Percentiles rank a stretch among this genome's conserved stretches.
phyloP scores from a whole-genome alignment of 1,140 invertebrate species.

The Eubasilissa regina region DNA sequence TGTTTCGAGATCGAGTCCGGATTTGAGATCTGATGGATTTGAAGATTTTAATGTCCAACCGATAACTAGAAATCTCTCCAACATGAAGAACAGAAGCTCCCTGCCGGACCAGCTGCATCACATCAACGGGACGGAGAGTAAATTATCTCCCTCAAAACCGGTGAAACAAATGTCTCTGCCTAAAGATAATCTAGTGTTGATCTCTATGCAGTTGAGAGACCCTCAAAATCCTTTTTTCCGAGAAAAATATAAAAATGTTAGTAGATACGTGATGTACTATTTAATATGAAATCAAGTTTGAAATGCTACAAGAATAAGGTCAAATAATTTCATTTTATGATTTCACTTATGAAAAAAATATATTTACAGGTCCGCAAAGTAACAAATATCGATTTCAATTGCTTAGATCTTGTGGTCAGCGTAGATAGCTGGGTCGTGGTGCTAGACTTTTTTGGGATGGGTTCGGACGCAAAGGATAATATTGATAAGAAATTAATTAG shows the following conservation, averaged over 20 bases:
- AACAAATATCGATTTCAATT: slow-evolving; percentile 89
- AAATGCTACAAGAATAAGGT: not conserved
- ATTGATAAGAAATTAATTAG: slow-evolving; percentile 54
- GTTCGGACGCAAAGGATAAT: slow-evolving; percentile 67
- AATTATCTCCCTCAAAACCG: slow-evolving; percentile 13
- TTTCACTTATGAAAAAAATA: not conserved
- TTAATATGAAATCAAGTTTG: not conserved
- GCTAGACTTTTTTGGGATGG: slow-evolving; percentile 92
- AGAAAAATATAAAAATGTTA: slow-evolving; percentile 65
- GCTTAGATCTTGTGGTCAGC: slow-evolving; percentile 91
- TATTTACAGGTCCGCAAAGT: slow-evolving; percentile 64
- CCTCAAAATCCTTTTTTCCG: slow-evolving; percentile 64
- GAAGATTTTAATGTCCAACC: slow-evolving; percentile 17
- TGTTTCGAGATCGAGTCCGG: slow-evolving; percentile 89
- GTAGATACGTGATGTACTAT: slow-evolving; percentile 1
- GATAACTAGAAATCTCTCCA: slow-evolving; percentile 42
- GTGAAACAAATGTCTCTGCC: slow-evolving; percentile 60
- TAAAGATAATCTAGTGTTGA: slow-evolving; percentile 74
- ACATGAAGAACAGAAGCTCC: slow-evolving; percentile 68
- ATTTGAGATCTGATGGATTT: slow-evolving; percentile 69
- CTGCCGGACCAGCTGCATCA: slow-evolving; percentile 81
- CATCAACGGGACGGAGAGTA: slow-evolving; percentile 60
- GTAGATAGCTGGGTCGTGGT: slow-evolving; percentile 95
- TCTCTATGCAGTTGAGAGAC: slow-evolving; percentile 71
- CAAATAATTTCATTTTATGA: too few species aligned